Base-by-base conservation (phyloP, 2,113 vertebrate species). In the Globicephala melas region DNA sequence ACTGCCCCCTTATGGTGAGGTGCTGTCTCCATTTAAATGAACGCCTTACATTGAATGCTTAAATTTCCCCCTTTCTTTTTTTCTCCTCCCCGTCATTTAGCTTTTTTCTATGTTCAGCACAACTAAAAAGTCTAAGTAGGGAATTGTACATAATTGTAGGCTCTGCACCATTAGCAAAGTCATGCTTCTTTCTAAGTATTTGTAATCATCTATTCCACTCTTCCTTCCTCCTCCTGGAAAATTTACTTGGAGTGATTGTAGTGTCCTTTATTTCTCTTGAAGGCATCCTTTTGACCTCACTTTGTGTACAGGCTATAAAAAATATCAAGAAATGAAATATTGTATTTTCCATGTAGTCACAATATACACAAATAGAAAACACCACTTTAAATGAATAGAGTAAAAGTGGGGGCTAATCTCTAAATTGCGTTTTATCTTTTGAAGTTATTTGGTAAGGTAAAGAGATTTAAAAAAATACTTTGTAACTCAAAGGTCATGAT, bases 121-220 rank as follows among this genome's bases (percentile, higher is more conserved):
- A 94, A 95, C 83, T 92, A 93, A 90, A 93, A 96, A 58, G 33
- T 79, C 67, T 96, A 93, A 96, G 58, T 95, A 92, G 96, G 83
- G 92, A 97, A 95, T 50, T 96, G 44, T n/a, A 92, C 89, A 94
- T 96, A 97, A 97, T 90, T 96, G 94, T 62, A 94, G 95, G 79
- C 47, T 95, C 47, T 73, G 62, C 68, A 88, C 74, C 76, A 95
- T 38, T 82, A 70, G 65, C 90, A 96, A 95, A 96, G 17, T 89
- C n/a, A 86, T 73, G 88, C 58, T 31, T 90, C 38, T 82, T 94
- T 55, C 31, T 95, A 83, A 79, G 38, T 95, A 87, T 96, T 95
- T 53, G 4, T 95, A 95, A 95, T 96, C n/a, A 90, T 60, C 79
- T 95, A n/a, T 91, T 94, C 63, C 20, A 31, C 65, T 94, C 83